phyloP scores from a whole-genome alignment of 2,888 invertebrate genomes.

The Lapara coniferarum region DNA sequence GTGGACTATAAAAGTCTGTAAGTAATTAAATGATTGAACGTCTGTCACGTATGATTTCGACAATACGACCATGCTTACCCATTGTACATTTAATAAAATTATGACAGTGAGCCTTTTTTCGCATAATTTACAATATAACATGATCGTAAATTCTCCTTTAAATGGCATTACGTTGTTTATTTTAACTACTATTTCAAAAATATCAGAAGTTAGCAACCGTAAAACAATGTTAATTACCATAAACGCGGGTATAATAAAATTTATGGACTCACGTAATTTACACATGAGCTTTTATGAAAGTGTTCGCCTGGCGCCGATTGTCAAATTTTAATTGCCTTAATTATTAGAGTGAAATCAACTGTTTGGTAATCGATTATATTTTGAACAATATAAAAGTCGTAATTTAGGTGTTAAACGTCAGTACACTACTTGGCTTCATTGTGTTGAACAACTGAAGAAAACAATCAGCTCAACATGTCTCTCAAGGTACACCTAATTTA shows the following conservation, averaged over 20 bases:
- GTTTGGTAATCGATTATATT: constrained; percentile 40
- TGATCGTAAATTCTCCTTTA: neutral
- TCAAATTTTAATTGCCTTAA: constrained; percentile 36
- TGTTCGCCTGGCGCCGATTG: constrained; percentile 20
- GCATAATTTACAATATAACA: neutral
- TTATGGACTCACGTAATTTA: constrained; percentile 12
- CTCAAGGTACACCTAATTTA: constrained; percentile 1
- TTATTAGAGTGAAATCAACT: constrained; percentile 41
- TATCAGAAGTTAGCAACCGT: neutral
- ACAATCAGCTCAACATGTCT: constrained; percentile 19
- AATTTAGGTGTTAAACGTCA: constrained; percentile 39
- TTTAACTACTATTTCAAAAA: neutral
- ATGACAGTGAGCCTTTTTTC: neutral
- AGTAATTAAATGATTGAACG: neutral
- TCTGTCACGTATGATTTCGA: neutral
- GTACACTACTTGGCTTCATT: constrained; percentile 34
- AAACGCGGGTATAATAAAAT: constrained; percentile 6
- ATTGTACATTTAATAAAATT: neutral
- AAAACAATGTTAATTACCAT: constrained; percentile 14
- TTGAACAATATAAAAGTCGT: constrained; percentile 45
- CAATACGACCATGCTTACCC: neutral
- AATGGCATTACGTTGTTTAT: neutral
- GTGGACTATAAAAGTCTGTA: too few species aligned
- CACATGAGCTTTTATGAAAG: constrained; percentile 20
- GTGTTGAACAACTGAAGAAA: constrained; percentile 28